A percentile compares a stretch with the other conserved stretches of the same genome.
These are phyloP conservation scores for Alentia gelatinosa DNA, from an alignment of 2,888 invertebrate genomes.

Conservation along the genomic window DNA sequence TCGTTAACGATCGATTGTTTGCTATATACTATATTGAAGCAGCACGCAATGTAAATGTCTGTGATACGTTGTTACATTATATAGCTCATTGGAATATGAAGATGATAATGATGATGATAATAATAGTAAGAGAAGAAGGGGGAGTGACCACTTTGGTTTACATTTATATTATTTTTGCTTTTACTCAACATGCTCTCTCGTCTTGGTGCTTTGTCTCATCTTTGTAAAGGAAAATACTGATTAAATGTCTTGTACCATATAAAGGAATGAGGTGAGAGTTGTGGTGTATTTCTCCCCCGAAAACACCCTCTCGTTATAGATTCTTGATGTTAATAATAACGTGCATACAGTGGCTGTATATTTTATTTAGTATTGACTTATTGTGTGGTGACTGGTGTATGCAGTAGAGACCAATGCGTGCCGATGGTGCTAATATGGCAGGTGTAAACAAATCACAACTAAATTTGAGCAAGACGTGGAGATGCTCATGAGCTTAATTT, in stretches of 20 bases:
- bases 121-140: not conserved
- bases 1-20: not conserved
- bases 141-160: not conserved
- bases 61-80: conserved; percentile 47
- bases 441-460: not conserved
- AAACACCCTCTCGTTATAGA: not conserved
- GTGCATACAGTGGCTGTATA: not conserved
- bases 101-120: conserved; percentile 1
- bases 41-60: conserved; percentile 40
- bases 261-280: not conserved
- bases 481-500: too few relatives aligned
- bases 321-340: conserved; percentile 5
- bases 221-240: not conserved
- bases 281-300: not conserved
- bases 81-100: conserved; percentile 19
- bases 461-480: too few relatives aligned
- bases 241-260: not conserved
- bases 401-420: not conserved
- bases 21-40: not conserved
- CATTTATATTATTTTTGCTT: conserved; percentile 32
- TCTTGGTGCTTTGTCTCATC: conserved; percentile 51
- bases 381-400: conserved; percentile 14
- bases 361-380: not conserved
- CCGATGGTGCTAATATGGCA: not conserved
- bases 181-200: conserved; percentile 26